Evolutionary conservation across 2,797 vertebrate genomes (phyloP).

Genomic region (Gymnothorax reevesii): DNA sequence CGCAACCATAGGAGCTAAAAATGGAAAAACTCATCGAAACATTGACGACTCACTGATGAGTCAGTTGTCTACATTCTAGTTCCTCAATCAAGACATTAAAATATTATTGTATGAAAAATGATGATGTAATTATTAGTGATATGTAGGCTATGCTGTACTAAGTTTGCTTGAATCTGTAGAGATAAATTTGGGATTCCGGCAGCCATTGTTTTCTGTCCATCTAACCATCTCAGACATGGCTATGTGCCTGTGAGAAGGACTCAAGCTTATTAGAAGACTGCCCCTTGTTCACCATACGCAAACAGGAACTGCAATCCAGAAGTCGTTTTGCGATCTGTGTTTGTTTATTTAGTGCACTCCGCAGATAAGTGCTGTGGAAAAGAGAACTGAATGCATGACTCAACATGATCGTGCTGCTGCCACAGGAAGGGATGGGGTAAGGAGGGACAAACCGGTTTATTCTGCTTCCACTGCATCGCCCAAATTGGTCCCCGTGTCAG

Average conservation of each 20-base stretch:
- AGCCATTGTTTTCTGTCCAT: background rate
- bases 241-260: background rate
- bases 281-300: constrained; percentile 29
- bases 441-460: constrained; percentile 15
- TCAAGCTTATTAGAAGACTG: constrained; percentile 36
- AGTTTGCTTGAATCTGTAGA: background rate
- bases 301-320: constrained; percentile 36
- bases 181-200: constrained; percentile 14
- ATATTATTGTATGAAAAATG: no score
- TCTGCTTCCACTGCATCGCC: constrained; percentile 8
- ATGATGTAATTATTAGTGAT: no score
- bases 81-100: no score
- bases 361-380: constrained; percentile 14
- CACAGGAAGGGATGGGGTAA: constrained; percentile 29
- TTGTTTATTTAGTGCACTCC: constrained; percentile 14
- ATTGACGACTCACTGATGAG: background rate
- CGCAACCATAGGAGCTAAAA: background rate
- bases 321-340: background rate
- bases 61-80: no score
- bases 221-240: constrained; percentile 28
- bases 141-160: background rate
- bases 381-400: constrained; percentile 3
- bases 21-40: background rate
- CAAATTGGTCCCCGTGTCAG: background rate
- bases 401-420: constrained; percentile 29